Percentiles rank a stretch among this genome's conserved stretches.
Conservation (phyloP, 2,797 vertebrate genomes). For the Streptopelia turtur region DNA sequence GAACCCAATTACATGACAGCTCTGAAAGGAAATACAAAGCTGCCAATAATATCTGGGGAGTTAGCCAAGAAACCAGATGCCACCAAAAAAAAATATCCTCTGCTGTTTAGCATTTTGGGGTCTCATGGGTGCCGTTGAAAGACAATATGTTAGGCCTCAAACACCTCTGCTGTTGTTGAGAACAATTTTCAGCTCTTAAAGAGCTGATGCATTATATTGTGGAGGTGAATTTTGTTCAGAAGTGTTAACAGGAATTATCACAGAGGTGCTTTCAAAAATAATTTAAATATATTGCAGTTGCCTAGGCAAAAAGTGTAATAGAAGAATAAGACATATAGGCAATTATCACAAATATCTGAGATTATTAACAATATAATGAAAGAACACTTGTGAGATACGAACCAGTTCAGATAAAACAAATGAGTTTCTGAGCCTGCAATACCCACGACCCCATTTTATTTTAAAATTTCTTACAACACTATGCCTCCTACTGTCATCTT, state of each 20-base stretch:
- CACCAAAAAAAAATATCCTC: neutral
- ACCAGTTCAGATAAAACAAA: neutral
- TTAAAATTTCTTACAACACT: neutral
- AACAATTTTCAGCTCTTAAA: neutral
- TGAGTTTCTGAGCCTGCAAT: neutral
- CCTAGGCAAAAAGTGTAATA: neutral
- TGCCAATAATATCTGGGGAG: constrained; percentile 38
- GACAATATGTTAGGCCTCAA: constrained; percentile 38
- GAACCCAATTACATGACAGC: neutral
- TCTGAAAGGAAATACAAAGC: constrained; percentile 36
- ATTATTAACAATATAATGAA: neutral
- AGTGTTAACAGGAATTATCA: neutral
- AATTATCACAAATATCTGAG: neutral
- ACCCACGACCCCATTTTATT: neutral
- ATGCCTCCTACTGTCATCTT: neutral
- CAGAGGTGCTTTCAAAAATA: neutral
- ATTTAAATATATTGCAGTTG: neutral
- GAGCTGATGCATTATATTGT: neutral
- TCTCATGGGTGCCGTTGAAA: constrained; percentile 31
- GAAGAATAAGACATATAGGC: neutral
- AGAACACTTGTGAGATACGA: neutral
- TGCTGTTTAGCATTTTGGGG: neutral
- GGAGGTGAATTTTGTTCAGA: neutral
- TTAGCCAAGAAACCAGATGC: constrained; percentile 49
- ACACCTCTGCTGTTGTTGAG: neutral